Base-by-base conservation (phyloP, 2,113 vertebrate genomes). In the Thamnaconus septentrionalis region DNA sequence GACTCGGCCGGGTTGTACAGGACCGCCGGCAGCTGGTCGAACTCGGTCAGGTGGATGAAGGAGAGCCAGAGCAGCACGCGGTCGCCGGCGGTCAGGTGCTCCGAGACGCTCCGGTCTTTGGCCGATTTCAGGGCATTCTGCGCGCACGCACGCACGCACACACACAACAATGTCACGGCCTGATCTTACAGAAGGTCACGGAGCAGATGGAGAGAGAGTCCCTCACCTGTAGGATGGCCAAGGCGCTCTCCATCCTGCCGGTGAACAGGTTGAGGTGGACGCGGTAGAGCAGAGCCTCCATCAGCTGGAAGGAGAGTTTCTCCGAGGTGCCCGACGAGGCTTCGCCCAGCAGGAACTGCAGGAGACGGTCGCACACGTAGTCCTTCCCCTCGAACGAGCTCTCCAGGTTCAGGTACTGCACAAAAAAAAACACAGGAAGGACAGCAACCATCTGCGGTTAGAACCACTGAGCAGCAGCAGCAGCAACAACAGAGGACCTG, bases 301-400 rank as follows among this genome's bases (percentile, higher is more conserved):
- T 88, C 64, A 98, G 91, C 70, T 95, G 94, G 86, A 98, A 96
- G 42, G 97, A 99, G 45, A 89, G 69, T 1, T 88, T 81, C 45
- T 93, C 93, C 0, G 89, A 79, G 46, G 82, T 72, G 7, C 72
- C 86, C 11, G 10, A 47, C 4, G 74, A 81, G 6, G 87, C 64
- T 44, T 82, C 63, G 0, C 6, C 79, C 70, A 92, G 77, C 3
- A 98, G 88, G 67, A 93, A 97, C 45, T 93, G 91, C 8, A 96
- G 83, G 80, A 96, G 92, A 40, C 95, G 94, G 1, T 90, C 90
- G 59, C 96, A 97, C 0, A 98, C 94, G 0, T 92, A 94, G 87
- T 99, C 96, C 73, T 98, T 98, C 59, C 95, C 96, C 81, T 98
- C 95, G 70, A 95, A 98, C 0, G 95, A 93, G 73, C 83, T 92